Base-by-base conservation (phyloP, 2,113 vertebrate species). In the Balaenoptera acutorostrata region DNA sequence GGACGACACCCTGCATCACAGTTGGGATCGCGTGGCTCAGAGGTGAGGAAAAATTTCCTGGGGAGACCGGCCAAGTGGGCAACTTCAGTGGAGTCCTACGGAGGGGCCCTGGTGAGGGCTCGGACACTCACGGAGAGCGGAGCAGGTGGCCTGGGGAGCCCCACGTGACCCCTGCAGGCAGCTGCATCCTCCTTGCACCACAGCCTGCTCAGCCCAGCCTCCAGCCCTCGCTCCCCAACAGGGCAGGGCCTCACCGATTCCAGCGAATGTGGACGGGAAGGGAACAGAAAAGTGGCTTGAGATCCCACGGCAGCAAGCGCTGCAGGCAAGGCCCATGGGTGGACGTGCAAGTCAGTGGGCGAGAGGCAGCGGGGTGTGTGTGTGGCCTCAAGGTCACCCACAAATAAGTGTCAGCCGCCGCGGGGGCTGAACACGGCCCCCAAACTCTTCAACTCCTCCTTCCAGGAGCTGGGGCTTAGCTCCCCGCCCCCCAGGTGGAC, bases 1-100 rank as follows among this genome's bases (percentile, higher is more conserved):
- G 18, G 15, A n/a, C 0, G 2, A 21, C 0, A 8, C 3, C 39
- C 6, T 2, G 10, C 55, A 12, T 8, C 71, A 20, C 8, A 11
- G 55, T 15, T 11, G 15, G 59, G 14, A 27, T 14, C 29, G 6
- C 1, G 0, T 0, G 14, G 77, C 18, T 68, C 7, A 0, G 68
- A 77, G 21, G 15, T 21, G 23, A 69, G 41, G 21, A n/a, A 88
- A 61, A 0, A 2, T 9, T 29, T 57, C 39, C 66, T 25, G 4
- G 29, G n/a, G 41, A 8, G 9, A 71, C 33, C 59, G 33, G 49
- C 61, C 10, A 4, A 36, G 59, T 0, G 0, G 52, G 52, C n/a
- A 33, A 49, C 63, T 74, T 66, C 25, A 17, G 14, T 14, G 10
- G 33, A 2, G 52, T 4, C n/a, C 33, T 44, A 27, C 4, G 0